Evolutionary conservation across 1,140 invertebrate genomes (phyloP), one percentile per base, ranked within the genome.

Genomic region (Aporrectodea caliginosa): DNA sequence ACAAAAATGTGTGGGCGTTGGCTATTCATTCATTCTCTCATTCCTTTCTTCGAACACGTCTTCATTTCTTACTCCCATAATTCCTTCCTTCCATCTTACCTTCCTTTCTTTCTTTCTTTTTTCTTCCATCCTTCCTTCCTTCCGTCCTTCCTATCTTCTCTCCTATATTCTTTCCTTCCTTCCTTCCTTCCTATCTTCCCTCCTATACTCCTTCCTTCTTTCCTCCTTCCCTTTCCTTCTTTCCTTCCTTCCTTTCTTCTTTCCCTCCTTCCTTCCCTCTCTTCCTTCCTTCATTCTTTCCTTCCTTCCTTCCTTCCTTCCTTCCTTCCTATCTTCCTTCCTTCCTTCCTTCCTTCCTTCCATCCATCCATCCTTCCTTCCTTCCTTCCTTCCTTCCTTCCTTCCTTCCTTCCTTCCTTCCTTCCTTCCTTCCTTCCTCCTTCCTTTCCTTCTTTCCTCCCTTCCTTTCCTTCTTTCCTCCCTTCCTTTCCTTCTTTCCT

Each of bases 271-370:
- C 58, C 58, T 69, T n/a, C 58, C 58, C 27, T 69, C 58, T n/a
- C 58, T n/a, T 69, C 58, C 58, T n/a, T 69, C 27, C 58, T n/a
- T n/a, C 58, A 14, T 69, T 69, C 58, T n/a, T n/a, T n/a, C 27
- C 58, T n/a, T n/a, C 58, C 27, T 69, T n/a, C 58, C 58, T 69
- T n/a, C 58, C 27, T 69, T 69, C 58, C 58, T 69, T 69, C 58
- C 58, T n/a, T n/a, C n/a, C n/a, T n/a, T n/a, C n/a, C n/a, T n/a
- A n/a, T n/a, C n/a, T n/a, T n/a, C n/a, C n/a, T n/a, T 69, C 27
- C 58, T n/a, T n/a, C 58, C 27, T n/a, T n/a, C 58, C 27, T n/a
- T n/a, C 58, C 27, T n/a, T n/a, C 58, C 58, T 69, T n/a, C 58
- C 58, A 16, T n/a, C 58, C 27, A 16, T n/a, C 58, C 27, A 16